These are phyloP conservation scores for Hyles lineata DNA, from an alignment of 2,888 invertebrate species.

Conservation along the genomic window DNA sequence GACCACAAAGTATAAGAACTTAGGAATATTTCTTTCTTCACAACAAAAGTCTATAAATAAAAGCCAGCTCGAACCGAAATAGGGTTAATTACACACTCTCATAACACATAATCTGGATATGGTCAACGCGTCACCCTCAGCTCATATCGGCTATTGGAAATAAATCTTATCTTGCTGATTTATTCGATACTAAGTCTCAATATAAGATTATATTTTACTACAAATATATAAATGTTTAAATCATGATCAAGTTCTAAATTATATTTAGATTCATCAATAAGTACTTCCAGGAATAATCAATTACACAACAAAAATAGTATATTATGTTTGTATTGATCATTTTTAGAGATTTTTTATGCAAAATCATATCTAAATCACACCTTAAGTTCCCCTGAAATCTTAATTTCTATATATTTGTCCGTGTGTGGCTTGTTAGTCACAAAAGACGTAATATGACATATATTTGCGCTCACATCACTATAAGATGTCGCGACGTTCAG, in stretches of 20 bases:
- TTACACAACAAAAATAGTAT: no score
- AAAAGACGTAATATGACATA: background rate
- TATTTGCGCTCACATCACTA: slow-evolving; percentile 43
- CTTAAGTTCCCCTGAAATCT: no score
- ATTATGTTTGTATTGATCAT: no score
- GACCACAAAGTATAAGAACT: background rate
- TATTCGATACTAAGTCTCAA: background rate
- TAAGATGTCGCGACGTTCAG: slow-evolving; percentile 43
- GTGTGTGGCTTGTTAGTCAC: background rate
- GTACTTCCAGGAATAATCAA: no score
- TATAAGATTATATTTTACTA: no score
- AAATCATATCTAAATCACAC: no score
- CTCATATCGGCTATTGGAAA: background rate
- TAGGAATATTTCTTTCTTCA: background rate
- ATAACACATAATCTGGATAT: background rate
- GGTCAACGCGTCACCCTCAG: background rate
- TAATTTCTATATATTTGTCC: no score
- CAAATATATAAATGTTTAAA: no score
- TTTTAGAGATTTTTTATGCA: no score
- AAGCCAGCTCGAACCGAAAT: background rate
- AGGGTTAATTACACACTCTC: background rate
- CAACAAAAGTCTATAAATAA: background rate
- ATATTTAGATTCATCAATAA: no score
- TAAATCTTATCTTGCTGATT: background rate
- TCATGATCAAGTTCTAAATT: no score